These are phyloP conservation scores for Cataglyphis hispanica DNA, from an alignment of 1,140 invertebrate genomes.

Conservation along the genomic window DNA sequence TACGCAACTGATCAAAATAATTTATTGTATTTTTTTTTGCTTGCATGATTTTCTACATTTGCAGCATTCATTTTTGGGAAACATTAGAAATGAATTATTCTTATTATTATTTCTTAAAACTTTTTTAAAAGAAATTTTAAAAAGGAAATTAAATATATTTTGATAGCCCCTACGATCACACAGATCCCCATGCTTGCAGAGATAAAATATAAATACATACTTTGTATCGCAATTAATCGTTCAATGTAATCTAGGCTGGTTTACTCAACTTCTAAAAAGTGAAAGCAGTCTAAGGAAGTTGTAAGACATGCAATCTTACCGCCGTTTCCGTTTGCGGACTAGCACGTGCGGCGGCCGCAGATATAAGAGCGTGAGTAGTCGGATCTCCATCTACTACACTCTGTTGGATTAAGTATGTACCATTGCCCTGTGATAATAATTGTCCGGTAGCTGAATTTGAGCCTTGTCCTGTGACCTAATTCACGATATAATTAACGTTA, in stretches of 20 bases:
- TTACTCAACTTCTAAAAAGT: slow-evolving; percentile 53
- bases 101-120: slow-evolving; percentile 16
- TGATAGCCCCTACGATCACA: slow-evolving; percentile 50
- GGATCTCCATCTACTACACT: slow-evolving; percentile 88
- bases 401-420: slow-evolving; percentile 90
- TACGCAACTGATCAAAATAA: not conserved
- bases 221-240: slow-evolving; percentile 37
- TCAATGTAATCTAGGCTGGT: slow-evolving; percentile 14
- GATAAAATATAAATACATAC: slow-evolving; percentile 35
- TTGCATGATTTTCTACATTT: not conserved
- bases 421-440: slow-evolving; percentile 86
- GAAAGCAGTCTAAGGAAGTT: slow-evolving; percentile 42
- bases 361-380: slow-evolving; percentile 87
- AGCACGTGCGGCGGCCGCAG: slow-evolving; percentile 88
- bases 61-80: not conserved
- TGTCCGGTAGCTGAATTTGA: slow-evolving; percentile 87
- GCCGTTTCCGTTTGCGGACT: slow-evolving; percentile 92
- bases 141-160: slow-evolving; percentile 9
- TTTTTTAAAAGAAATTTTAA: not conserved
- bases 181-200: slow-evolving; percentile 64
- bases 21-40: not conserved
- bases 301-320: slow-evolving; percentile 79
- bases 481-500: not conserved
- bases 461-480: slow-evolving; percentile 83
- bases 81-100: not conserved